Percentiles rank a stretch among this genome's conserved stretches.
Evolutionary conservation across 2,888 invertebrate genomes (phyloP).

Genomic region (Alsophila aescularia): DNA sequence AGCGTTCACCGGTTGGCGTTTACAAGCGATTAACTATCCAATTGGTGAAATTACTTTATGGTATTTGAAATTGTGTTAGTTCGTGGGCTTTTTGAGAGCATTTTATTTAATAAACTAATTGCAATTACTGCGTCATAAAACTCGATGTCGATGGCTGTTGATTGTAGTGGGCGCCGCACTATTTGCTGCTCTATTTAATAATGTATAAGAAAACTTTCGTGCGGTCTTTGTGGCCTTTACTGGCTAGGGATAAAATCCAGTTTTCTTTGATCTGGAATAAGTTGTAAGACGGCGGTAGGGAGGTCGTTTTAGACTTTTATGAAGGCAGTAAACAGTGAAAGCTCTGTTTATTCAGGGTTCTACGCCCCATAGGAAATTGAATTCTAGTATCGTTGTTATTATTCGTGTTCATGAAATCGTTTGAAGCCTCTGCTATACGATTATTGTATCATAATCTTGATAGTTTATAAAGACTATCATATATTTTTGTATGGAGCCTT

Average conservation of each 20-base stretch:
- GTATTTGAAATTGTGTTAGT: slow-evolving; percentile 39
- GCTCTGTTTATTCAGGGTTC: slow-evolving; percentile 31
- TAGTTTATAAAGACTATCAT: too few species aligned
- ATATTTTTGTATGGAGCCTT: too few species aligned
- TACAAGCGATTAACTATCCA: slow-evolving; percentile 45
- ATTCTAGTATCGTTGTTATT: slow-evolving; percentile 8
- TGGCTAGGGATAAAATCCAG: background rate
- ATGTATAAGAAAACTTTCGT: slow-evolving; percentile 13
- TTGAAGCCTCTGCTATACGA: background rate
- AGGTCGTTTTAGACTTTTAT: slow-evolving; percentile 43
- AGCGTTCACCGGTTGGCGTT: slow-evolving; percentile 40
- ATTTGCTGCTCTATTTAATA: slow-evolving; percentile 41
- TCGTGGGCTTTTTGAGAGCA: slow-evolving; percentile 25
- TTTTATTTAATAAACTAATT: slow-evolving; percentile 39
- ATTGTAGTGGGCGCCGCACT: slow-evolving; percentile 41
- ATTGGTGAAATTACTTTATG: slow-evolving; percentile 43
- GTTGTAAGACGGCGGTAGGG: slow-evolving; percentile 35
- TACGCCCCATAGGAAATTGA: slow-evolving; percentile 27
- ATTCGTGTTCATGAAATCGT: background rate
- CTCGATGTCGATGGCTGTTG: slow-evolving; percentile 42
- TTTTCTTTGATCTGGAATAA: slow-evolving; percentile 23
- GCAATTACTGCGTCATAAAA: slow-evolving; percentile 34
- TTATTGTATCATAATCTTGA: background rate
- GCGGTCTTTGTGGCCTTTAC: slow-evolving; percentile 2
- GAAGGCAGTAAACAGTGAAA: slow-evolving; percentile 35